Conservation (phyloP, 1,140 invertebrate genomes). For the Drosophila lacteicornis region DNA sequence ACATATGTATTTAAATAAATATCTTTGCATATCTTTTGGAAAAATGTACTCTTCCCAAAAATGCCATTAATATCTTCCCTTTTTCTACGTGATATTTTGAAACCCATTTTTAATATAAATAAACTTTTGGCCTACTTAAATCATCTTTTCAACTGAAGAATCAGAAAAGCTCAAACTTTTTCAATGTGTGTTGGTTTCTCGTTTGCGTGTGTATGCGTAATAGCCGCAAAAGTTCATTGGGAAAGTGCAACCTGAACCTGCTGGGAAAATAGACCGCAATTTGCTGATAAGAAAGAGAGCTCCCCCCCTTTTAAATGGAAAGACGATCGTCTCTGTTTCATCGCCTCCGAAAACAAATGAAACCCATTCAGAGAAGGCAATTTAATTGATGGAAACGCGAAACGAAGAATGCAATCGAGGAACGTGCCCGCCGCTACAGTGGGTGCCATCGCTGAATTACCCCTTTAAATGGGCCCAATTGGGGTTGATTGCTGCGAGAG, state of each 20-base stretch:
- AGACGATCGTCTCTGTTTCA: conserved; percentile 36
- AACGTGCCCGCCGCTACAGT: conserved; percentile 34
- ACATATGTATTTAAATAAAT: too few relatives aligned
- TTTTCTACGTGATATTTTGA: neutral
- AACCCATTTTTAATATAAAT: neutral
- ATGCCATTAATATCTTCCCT: too few relatives aligned
- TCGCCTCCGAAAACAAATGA: conserved; percentile 25
- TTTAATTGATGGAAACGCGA: conserved; percentile 40
- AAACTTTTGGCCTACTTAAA: neutral
- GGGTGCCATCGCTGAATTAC: conserved; percentile 33
- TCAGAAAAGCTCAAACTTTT: neutral
- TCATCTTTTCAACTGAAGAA: neutral
- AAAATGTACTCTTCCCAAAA: neutral
- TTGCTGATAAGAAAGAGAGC: conserved; percentile 67
- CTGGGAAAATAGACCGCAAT: conserved; percentile 72
- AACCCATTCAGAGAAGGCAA: conserved; percentile 33
- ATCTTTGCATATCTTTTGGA: too few relatives aligned
- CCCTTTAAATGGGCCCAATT: conserved; percentile 17
- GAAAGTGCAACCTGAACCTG: conserved; percentile 75
- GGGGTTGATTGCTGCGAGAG: conserved; percentile 8
- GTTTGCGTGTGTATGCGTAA: conserved; percentile 28
- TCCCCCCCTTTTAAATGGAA: conserved; percentile 45
- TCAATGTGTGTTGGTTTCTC: conserved; percentile 1
- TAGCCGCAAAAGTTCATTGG: conserved; percentile 72
- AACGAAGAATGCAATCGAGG: conserved; percentile 20